These are phyloP conservation scores for Hirtodrosophila cameraria DNA, from an alignment of 2,888 invertebrate species.

Conservation along the genomic window DNA sequence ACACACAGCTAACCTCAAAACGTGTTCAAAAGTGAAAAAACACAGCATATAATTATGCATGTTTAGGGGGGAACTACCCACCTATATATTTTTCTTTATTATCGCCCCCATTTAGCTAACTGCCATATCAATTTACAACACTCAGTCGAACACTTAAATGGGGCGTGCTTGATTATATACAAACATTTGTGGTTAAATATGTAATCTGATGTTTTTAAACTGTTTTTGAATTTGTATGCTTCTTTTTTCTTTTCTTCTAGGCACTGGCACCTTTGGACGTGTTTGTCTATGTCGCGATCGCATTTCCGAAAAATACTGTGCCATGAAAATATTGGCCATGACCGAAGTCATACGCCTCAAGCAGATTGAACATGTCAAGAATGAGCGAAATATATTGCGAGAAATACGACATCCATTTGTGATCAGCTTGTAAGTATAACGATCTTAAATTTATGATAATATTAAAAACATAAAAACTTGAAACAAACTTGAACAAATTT, in stretches of 20 bases:
- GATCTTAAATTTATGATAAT: no score
- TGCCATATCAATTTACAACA: constrained; percentile 41
- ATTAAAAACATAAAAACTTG: no score
- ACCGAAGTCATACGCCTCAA: constrained; percentile 96
- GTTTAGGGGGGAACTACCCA: constrained; percentile 6
- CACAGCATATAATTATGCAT: constrained; percentile 49
- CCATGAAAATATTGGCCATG: constrained; percentile 97
- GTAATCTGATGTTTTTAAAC: not conserved
- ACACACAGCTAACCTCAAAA: constrained; percentile 60
- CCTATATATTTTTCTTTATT: not conserved
- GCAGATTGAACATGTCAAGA: constrained; percentile 98
- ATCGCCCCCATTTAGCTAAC: constrained; percentile 28
- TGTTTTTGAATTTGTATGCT: not conserved
- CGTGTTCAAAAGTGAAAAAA: constrained; percentile 66
- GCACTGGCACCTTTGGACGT: constrained; percentile 98
- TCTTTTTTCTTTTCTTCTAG: constrained; percentile 85
- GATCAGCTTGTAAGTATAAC: constrained; percentile 92
- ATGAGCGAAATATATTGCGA: constrained; percentile 96
- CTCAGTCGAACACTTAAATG: constrained; percentile 31
- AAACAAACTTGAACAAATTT: no score
- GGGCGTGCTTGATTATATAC: constrained; percentile 44
- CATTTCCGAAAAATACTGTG: constrained; percentile 91
- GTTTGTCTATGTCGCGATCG: constrained; percentile 95
- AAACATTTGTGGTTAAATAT: constrained; percentile 23
- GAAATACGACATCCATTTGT: constrained; percentile 98